phyloP scores from a whole-genome alignment of 2,888 invertebrate genomes.

The Hartigia nigra region DNA sequence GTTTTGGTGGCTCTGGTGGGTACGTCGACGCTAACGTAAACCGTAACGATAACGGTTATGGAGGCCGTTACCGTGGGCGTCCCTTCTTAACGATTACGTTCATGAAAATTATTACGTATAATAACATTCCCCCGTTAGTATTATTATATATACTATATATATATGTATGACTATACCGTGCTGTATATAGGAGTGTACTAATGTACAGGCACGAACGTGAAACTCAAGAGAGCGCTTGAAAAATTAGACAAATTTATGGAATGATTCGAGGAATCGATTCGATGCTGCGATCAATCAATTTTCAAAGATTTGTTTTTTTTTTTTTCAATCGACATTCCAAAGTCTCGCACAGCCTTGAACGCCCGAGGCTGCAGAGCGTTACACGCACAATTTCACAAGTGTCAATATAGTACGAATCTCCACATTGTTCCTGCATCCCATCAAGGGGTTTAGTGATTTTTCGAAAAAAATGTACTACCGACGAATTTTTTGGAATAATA shows the following conservation, averaged over 20 bases:
- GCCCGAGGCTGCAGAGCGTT: no score
- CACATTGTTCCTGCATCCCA: background rate
- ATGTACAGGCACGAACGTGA: background rate
- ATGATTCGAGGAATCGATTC: background rate
- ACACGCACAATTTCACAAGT: background rate
- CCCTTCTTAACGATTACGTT: slow-evolving; percentile 66
- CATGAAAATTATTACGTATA: slow-evolving; percentile 64
- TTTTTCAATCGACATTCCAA: background rate
- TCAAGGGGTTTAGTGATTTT: background rate
- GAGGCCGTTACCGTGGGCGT: slow-evolving; percentile 62
- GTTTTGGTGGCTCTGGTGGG: background rate
- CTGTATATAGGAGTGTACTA: background rate
- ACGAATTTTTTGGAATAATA: no score
- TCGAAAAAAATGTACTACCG: no score
- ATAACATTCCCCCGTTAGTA: slow-evolving; percentile 63
- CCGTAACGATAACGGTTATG: slow-evolving; percentile 67
- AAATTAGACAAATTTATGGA: background rate
- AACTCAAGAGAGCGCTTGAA: background rate
- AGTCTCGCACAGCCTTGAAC: no score
- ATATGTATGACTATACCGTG: background rate
- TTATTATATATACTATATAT: slow-evolving; percentile 44
- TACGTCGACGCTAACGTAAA: slow-evolving; percentile 58
- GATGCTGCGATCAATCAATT: background rate
- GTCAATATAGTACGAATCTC: background rate
- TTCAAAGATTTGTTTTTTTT: background rate